Evolutionary conservation across 2,888 invertebrate species (phyloP), one percentile per base, ranked within the genome.

Genomic region (Trypoxylon attenuatum): DNA sequence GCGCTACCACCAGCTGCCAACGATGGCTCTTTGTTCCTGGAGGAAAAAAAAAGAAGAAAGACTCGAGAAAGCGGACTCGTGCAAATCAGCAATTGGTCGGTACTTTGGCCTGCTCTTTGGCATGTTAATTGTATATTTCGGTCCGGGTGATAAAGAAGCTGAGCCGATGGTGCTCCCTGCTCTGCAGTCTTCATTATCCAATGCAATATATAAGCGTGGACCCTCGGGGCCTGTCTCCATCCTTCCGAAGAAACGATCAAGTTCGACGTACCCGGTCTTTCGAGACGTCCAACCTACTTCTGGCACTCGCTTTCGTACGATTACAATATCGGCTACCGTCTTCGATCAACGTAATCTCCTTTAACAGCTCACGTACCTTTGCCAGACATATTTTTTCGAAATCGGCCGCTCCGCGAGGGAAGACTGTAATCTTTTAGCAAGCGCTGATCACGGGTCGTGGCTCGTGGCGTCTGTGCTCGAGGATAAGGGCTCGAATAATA

Each of bases 111-210:
- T 56, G 45, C 71, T 74, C 78, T 74, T 76, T 78, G 78, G 74
- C 76, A 76, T 75, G 81, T 79, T 82, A 81, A 82, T 82, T 81
- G 76, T 81, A 80, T 77, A 78, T 80, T 79, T 71, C 72, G 74
- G 78, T 61, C 43, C 77, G 80, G 77, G 73, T 64, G 81, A 81
- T 81, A 79, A 80, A 81, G 76, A 81, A 79, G 77, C 59, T 67
- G 29, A 60, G 60, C 50, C 71, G 68, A 77, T 73, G 78, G 78
- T 79, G 80, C 74, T 65, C 56, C 67, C 56, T 67, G 74, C 73
- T 66, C 68, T 61, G 65, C 71, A 72, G 80, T 79, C 82, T 82
- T 82, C 79, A 79, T 82, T 82, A 82, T 71, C 68, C 60, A 55
- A 43, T 54, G 74, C 73, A 76, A 79, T 81, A 76, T 79, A 78